These are phyloP conservation scores for Enteromius argenteus DNA, from an alignment of 2,797 vertebrate genomes.

Conservation along the genomic window DNA sequence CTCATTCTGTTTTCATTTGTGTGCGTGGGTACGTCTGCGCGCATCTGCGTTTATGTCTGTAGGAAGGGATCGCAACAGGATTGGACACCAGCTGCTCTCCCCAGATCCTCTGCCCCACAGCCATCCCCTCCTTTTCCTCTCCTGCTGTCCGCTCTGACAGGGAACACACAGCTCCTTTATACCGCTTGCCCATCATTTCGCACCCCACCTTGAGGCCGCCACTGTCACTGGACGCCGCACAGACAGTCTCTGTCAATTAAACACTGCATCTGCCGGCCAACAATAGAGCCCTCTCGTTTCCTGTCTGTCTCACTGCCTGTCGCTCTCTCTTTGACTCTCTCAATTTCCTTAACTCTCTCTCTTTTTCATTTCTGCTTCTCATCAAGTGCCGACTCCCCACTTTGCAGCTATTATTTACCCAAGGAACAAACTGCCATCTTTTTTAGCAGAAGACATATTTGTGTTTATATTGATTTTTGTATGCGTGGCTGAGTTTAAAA, in stretches of 20 bases:
- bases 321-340: slow-evolving; percentile 36
- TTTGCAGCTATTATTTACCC: slow-evolving; percentile 46
- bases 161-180: slow-evolving; percentile 78
- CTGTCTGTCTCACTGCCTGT: slow-evolving; percentile 47
- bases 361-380: slow-evolving; percentile 31
- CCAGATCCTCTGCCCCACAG: slow-evolving; percentile 50
- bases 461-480: slow-evolving; percentile 52
- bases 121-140: slow-evolving; percentile 58
- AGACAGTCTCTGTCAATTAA: slow-evolving; percentile 78
- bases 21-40: slow-evolving; percentile 46
- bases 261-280: slow-evolving; percentile 75
- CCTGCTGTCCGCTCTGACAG: slow-evolving; percentile 74
- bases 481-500: slow-evolving; percentile 30
- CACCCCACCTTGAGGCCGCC: slow-evolving; percentile 74
- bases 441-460: slow-evolving; percentile 47
- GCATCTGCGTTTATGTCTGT: slow-evolving; percentile 45
- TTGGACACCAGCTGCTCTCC: slow-evolving; percentile 78
- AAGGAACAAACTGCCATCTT: slow-evolving; percentile 12
- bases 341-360: slow-evolving; percentile 26
- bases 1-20: slow-evolving; percentile 49
- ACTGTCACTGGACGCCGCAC: slow-evolving; percentile 67
- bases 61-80: slow-evolving; percentile 73
- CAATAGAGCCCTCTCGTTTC: slow-evolving; percentile 64
- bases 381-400: slow-evolving; percentile 33
- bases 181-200: slow-evolving; percentile 78